Evolutionary conservation across 2,888 invertebrate genomes (phyloP), one percentile per base, ranked within the genome.

Genomic region (Diplolepis rosae): DNA sequence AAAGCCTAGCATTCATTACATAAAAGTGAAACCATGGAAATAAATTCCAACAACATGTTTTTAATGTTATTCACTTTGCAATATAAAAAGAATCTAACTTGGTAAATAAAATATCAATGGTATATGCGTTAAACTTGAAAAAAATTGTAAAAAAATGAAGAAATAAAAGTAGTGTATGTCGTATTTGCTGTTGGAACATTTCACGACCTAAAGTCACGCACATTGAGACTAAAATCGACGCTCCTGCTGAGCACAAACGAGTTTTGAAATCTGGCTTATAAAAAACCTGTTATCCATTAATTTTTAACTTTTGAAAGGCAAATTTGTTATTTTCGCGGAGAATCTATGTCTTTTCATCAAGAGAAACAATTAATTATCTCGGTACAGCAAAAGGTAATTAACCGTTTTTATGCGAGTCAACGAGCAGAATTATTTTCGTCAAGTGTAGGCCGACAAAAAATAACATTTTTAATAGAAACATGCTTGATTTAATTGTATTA

Each of bases 211-310:
- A 61, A 42, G 61, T 61, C 61, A 61, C 61, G 61, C 61, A 61
- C 61, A 61, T 39, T 61, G 61, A 39, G 61, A 61, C 61, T 39
- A 61, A 61, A 61, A 61, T 61, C 24, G 39, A 61, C 61, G 61
- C 61, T 61, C 61, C 39, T 39, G 61, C 61, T 61, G 61, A 61
- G 22, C 61, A 39, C 39, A 39, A 61, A 42, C 61, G 61, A 61
- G 61, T 39, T 61, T 61, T 61, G 39, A 61, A 61, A 61, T 61
- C 61, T 61, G 61, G 61, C 39, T 39, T 61, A 61, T 61, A 61
- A 61, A 54, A 61, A 61, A 61, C 39, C 61, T 39, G 61, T 61
- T 61, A 61, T 42, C 39, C 39, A 61, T 61, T 61, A 35, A 61
- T 61, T 61, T 61, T 42, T 61, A 24, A 61, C 39, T 61, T 61